Evolutionary conservation across 2,113 vertebrate species (phyloP), one percentile per base, ranked within the genome.

Genomic region (Willisornis vidua): DNA sequence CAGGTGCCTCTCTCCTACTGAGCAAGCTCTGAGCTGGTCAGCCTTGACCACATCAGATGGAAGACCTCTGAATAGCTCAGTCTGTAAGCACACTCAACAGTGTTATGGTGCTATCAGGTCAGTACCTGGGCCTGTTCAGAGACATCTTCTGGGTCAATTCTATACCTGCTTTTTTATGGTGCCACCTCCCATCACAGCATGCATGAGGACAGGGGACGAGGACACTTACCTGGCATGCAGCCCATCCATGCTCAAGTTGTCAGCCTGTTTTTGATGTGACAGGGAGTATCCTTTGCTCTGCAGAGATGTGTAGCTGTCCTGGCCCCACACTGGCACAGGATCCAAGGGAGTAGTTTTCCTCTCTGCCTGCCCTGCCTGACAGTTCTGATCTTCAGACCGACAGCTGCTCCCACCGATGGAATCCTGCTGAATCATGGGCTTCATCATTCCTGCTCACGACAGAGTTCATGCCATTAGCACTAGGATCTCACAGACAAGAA

Each of bases 351-450:
- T 95, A 35, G 98, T 90, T 91, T 99, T 99, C 94, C 99, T 98
- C 51, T 99, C 99, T 9, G 96, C 98, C 76, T 98, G 98, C 75
- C 98, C 95, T 68, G 98, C 92, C 88, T 98, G 98, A 62, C 98
- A 98, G 82, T 96, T 99, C 73, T 98, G 98, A 54, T 99, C 99
- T 79, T 99, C 99, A 49, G 98, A 98, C 41, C 96, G 98, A 88
- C 99, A 99, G 91, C 98, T 96, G 31, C 98, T 97, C 39, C 99
- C 99, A 82, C 97, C 95, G 3, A 99, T 95, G 87, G 98, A 97
- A 45, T 99, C 99, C 71, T 98, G 98, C 87, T 98, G 99, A 95
- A 99, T 97, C 93, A 98, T 91, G n/a, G 99, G 98, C 92, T 99
- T 99, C 98, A 99, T 98, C 94, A 99, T 97, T 96, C 99, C 99